Base-by-base conservation (phyloP, 1,140 invertebrate species). In the Zaprionus africanus region DNA sequence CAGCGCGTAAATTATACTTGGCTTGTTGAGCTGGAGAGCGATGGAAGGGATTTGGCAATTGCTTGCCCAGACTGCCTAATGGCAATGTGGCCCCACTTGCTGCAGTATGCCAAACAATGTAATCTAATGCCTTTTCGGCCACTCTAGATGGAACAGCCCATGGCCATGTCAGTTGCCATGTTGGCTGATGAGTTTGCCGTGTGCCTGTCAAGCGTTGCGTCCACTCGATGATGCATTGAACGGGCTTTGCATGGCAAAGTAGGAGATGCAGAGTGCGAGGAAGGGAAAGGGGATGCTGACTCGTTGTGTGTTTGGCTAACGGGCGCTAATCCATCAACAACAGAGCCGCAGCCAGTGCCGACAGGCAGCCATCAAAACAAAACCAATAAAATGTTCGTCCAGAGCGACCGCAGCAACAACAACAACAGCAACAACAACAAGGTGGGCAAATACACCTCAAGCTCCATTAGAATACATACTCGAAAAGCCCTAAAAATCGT, bases 401-500 rank as follows among this genome's bases (percentile, higher is more conserved):
- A 58, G 51, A 68, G 12, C 36, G 53, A 36, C 57, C 56, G 26
- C 60, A 76, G 63, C 76, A 72, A 41, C 46, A 41, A 31, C 49
- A 63, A 43, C 49, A 56, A 26, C 22, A 22, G 2, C 22, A 22
- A 2, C 22, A 22, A 51, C 28, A 43, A 73, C 36, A 38, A 57
- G 4, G 19, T 51, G 34, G 28, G 49, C 34, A 58, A 62, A 51
- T 53, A 41, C 24, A 60, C 38, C 64, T 66, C 31, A 56, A 68
- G 65, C 61, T 73, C 80, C 79, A 86, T 87, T 80, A 80, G 82
- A 87, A 87, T 75, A 83, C 77, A 88, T 80, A 78, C 59, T 79
- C 66, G 80, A 63, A 88, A 88, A 83, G 73, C 77, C 72, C 78
- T 64, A 74, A 82, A 85, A 87, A 81, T 78, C 66, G 53, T 11